phyloP scores from a whole-genome alignment of 30 jellyfish, hydroid and myxozoan genomes.

The Cassiopea xamachana region DNA sequence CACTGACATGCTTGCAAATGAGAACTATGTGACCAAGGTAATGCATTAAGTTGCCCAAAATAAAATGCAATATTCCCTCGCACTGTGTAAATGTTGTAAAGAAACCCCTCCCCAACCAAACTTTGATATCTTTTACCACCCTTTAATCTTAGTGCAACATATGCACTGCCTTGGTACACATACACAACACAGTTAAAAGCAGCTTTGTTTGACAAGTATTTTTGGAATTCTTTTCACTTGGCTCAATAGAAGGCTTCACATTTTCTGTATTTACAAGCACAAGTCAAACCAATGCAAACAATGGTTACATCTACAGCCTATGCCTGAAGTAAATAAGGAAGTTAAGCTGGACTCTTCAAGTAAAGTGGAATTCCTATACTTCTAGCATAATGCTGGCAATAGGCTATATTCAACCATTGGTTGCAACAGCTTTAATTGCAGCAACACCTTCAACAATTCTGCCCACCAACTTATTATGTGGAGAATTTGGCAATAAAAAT shows the following conservation, averaged over 20 bases:
- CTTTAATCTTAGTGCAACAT: background rate
- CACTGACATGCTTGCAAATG: constrained; percentile 14
- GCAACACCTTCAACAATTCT: background rate
- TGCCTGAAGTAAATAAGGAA: background rate
- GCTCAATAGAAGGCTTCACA: constrained; percentile 9
- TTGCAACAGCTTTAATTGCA: background rate
- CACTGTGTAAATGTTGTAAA: background rate
- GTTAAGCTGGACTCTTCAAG: background rate
- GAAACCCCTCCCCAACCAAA: background rate
- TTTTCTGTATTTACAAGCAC: background rate
- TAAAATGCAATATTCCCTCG: too few relatives aligned
- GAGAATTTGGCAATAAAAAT: constrained; percentile 78
- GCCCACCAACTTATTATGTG: background rate
- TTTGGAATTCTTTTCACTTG: background rate
- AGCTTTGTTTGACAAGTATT: background rate
- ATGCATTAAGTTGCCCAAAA: background rate
- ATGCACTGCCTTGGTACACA: background rate
- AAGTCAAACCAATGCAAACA: constrained; percentile 1
- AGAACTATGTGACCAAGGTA: background rate
- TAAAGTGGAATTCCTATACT: background rate
- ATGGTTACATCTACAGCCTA: background rate
- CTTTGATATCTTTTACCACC: background rate
- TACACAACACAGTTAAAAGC: background rate
- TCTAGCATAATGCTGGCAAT: background rate
- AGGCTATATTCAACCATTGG: background rate